Conservation (phyloP, 2,888 invertebrate species). For the Balanococcus diminutus region DNA sequence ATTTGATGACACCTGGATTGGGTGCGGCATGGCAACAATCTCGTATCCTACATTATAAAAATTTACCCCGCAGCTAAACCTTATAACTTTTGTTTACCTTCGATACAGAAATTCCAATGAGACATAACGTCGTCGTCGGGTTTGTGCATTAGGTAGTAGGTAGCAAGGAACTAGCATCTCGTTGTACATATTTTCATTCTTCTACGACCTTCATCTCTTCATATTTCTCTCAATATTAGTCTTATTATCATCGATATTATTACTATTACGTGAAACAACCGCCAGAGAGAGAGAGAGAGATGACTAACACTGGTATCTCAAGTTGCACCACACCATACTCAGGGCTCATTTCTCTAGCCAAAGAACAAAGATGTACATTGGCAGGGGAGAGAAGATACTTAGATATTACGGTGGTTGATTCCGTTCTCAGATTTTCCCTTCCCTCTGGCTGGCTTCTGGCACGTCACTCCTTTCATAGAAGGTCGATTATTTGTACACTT, state of each 20-base stretch:
- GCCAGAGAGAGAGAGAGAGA: no score
- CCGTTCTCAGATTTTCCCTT: not conserved
- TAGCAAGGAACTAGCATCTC: no score
- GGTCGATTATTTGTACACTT: slow-evolving; percentile 30
- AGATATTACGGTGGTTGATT: not conserved
- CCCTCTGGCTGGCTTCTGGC: not conserved
- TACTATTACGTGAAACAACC: not conserved
- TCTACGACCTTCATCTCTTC: not conserved
- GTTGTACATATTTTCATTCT: not conserved
- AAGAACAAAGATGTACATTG: not conserved
- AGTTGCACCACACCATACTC: not conserved
- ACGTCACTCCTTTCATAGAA: not conserved
- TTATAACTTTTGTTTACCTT: slow-evolving; percentile 4
- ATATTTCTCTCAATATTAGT: not conserved
- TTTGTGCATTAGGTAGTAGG: no score
- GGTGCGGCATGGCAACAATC: not conserved
- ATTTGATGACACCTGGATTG: slow-evolving; percentile 1
- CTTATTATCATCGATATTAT: not conserved
- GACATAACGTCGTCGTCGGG: not conserved
- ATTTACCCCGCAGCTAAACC: slow-evolving; percentile 14
- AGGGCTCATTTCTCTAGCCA: not conserved
- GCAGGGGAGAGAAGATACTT: not conserved
- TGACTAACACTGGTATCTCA: not conserved
- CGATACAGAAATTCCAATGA: slow-evolving; percentile 15
- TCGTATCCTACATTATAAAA: not conserved